Evolutionary conservation across 1,140 invertebrate species (phyloP), one percentile per base, ranked within the genome.

Genomic region (Harpegnathos saltator): DNA sequence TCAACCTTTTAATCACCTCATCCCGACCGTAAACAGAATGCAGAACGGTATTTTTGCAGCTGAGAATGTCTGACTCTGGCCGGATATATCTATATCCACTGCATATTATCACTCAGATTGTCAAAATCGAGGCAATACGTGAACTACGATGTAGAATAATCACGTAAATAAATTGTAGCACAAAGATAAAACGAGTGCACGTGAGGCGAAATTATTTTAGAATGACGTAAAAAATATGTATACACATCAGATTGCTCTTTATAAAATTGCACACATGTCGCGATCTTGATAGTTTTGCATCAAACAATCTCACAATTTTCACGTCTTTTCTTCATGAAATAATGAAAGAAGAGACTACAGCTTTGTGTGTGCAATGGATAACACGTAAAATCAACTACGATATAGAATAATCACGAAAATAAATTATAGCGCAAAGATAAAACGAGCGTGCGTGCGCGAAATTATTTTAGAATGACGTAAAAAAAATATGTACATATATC

Each of bases 1-100:
- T 19, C 44, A 38, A 66, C 48, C 66, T 80, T 80, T 80, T 69
- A 80, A 78, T 78, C 75, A 44, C 11, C 9, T 19, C 50, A 17
- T 69, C 12, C 24, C 33, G 75, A 26, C n/a, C 19, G 7, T 44
- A 78, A 48, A 78, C 62, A 38, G 15, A 17, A 29, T 17, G 17
- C 26, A 58, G 19, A 38, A 56, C n/a, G n/a, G 58, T 54, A 15
- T 66, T 56, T 68, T 59, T 14, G 2, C 33, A 29, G 17, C 19
- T 19, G n/a, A 33, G 14, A 54, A 65, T 38, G n/a, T n/a, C n/a
- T n/a, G n/a, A n/a, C n/a, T n/a, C n/a, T n/a, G n/a, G n/a, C n/a
- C n/a, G n/a, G n/a, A n/a, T n/a, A n/a, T n/a, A n/a, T n/a, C n/a
- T 11, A 11, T 44, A 44, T 44, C 38, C 11, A 44, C 4, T 5